phyloP scores from a whole-genome alignment of 2,797 vertebrate species.

The Peromyscus eremicus region DNA sequence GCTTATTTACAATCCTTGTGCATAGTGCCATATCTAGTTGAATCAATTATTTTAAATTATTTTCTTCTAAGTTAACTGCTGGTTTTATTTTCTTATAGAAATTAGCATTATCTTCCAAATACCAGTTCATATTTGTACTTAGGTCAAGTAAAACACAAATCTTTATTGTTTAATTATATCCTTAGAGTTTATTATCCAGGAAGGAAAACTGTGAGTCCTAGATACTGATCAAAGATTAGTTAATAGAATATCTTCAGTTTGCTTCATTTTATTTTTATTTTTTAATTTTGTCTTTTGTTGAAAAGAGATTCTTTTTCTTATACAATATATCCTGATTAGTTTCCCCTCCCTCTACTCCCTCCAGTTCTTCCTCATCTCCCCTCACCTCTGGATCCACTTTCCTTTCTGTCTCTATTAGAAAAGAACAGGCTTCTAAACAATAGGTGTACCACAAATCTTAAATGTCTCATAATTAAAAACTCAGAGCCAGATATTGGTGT shows the following conservation, averaged over 20 bases:
- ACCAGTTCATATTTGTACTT: not conserved
- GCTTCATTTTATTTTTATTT: not conserved
- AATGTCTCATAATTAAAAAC: too few species aligned
- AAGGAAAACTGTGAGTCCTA: conserved; percentile 14
- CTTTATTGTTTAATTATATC: not conserved
- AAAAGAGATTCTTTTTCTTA: not conserved
- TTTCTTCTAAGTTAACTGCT: conserved; percentile 31
- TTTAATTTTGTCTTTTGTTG: not conserved
- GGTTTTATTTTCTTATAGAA: conserved; percentile 40
- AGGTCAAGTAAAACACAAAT: not conserved
- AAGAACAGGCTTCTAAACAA: not conserved
- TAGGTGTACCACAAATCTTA: not conserved
- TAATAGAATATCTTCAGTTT: not conserved
- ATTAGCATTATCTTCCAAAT: not conserved
- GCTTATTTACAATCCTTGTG: not conserved
- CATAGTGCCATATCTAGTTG: not conserved
- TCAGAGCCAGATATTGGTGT: too few species aligned
- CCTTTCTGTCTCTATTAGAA: not conserved
- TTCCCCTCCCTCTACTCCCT: not conserved
- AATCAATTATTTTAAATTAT: conserved; percentile 32
- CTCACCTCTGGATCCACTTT: not conserved
- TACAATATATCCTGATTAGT: not conserved
- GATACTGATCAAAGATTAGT: not conserved
- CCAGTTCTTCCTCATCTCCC: not conserved
- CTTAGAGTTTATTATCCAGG: not conserved